Evolutionary conservation across 2,113 vertebrate species (phyloP).

Genomic region (Pagrus major): DNA sequence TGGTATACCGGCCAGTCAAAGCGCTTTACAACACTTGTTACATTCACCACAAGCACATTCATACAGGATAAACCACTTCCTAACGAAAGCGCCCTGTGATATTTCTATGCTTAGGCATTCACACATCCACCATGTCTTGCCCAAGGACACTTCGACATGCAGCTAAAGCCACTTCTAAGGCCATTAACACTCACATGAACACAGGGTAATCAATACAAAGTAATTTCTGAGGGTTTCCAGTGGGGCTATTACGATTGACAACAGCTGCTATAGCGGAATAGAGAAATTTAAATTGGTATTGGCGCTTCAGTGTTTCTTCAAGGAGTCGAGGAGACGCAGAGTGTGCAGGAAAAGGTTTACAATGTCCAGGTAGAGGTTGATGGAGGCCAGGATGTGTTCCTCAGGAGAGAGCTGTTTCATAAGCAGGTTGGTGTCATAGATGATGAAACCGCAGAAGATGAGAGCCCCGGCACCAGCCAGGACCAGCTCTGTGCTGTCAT

Average conservation of each 20-base stretch:
- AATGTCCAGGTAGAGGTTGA: constrained; percentile 96
- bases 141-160: too few relatives aligned
- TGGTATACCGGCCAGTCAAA: too few relatives aligned
- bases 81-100: too few relatives aligned
- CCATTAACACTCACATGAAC: background rate
- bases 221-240: background rate
- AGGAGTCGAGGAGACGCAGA: constrained; percentile 89
- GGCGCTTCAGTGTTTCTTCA: constrained; percentile 90
- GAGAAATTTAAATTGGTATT: too few relatives aligned
- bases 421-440: constrained; percentile 93
- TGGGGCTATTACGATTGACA: background rate
- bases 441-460: constrained; percentile 97
- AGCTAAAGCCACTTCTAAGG: too few relatives aligned
- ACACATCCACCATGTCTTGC: too few relatives aligned
- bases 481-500: constrained; percentile 87
- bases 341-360: constrained; percentile 95
- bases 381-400: constrained; percentile 94
- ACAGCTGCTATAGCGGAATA: background rate
- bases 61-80: too few relatives aligned
- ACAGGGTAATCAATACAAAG: background rate
- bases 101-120: too few relatives aligned
- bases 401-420: constrained; percentile 97
- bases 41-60: too few relatives aligned
- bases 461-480: constrained; percentile 89
- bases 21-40: too few relatives aligned